These are phyloP conservation scores for Rhizoglyphus robini DNA, from an alignment of 1,140 invertebrate species.

Conservation along the genomic window DNA sequence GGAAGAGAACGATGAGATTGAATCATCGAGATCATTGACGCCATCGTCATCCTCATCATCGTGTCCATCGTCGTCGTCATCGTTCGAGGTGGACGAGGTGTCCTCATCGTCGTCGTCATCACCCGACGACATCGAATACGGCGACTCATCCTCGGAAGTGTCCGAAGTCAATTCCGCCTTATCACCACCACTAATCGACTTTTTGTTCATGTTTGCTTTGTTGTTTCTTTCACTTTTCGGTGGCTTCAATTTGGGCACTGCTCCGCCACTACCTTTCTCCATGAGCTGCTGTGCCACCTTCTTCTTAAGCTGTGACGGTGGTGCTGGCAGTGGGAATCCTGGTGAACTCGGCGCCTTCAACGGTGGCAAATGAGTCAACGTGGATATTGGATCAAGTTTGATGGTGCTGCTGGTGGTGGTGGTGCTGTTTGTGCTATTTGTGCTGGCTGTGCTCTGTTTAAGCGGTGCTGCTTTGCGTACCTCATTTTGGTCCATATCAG, in stretches of 20 bases:
- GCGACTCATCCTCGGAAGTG: neutral
- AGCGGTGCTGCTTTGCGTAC: neutral
- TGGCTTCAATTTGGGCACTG: no score
- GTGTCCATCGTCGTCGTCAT: neutral
- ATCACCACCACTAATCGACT: neutral
- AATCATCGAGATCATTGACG: neutral
- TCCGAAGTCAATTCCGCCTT: neutral
- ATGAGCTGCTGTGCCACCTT: no score
- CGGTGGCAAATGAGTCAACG: neutral
- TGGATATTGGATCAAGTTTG: neutral
- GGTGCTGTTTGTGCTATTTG: no score
- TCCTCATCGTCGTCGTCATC: neutral
- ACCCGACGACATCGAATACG: neutral
- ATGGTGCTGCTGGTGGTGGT: no score
- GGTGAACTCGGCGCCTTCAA: neutral
- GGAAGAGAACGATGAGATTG: neutral
- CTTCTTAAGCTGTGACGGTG: no score
- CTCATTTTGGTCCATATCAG: neutral
- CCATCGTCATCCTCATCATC: neutral
- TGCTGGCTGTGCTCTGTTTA: no score
- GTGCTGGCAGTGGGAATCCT: no score
- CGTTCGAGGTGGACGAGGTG: neutral
- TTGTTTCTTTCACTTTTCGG: no score
- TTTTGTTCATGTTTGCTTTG: neutral
- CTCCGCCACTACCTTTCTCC: no score